These are phyloP conservation scores for Ferdinandea cuprea DNA, from an alignment of 2,888 invertebrate genomes.

Conservation along the genomic window DNA sequence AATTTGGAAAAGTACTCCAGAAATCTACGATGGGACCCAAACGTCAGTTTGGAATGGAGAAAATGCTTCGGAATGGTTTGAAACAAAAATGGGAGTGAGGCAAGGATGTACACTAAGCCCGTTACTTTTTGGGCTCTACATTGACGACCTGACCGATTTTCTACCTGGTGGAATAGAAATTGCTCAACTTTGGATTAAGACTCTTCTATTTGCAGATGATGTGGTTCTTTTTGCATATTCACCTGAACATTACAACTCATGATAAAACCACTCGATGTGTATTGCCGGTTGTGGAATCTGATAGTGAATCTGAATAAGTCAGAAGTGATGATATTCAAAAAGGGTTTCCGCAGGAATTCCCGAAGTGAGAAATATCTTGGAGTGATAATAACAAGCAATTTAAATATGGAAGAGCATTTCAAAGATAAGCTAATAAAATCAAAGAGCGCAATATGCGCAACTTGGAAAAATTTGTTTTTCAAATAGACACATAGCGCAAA, in stretches of 20 bases:
- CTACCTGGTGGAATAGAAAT: background rate
- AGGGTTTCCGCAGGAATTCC: too few species aligned
- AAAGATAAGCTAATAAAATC: too few species aligned
- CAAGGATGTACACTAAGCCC: conserved; percentile 3
- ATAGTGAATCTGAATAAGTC: background rate
- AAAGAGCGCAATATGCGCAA: too few species aligned
- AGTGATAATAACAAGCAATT: too few species aligned
- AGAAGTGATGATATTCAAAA: too few species aligned
- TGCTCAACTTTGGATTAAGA: background rate
- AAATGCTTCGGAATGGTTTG: background rate
- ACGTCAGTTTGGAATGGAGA: background rate
- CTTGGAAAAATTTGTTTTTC: too few species aligned
- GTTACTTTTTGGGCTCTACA: background rate
- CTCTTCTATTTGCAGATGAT: background rate
- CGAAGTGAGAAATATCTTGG: too few species aligned
- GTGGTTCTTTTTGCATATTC: conserved; percentile 1
- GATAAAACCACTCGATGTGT: too few species aligned
- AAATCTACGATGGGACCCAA: background rate
- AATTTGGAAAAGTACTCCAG: background rate
- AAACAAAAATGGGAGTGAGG: background rate
- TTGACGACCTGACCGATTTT: background rate
- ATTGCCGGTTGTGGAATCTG: background rate
- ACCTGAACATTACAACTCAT: background rate
- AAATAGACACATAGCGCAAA: too few species aligned
- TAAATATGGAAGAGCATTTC: too few species aligned